Base-by-base conservation (phyloP, 2,888 invertebrate species). In the Scelioninae gen. 1 region DNA sequence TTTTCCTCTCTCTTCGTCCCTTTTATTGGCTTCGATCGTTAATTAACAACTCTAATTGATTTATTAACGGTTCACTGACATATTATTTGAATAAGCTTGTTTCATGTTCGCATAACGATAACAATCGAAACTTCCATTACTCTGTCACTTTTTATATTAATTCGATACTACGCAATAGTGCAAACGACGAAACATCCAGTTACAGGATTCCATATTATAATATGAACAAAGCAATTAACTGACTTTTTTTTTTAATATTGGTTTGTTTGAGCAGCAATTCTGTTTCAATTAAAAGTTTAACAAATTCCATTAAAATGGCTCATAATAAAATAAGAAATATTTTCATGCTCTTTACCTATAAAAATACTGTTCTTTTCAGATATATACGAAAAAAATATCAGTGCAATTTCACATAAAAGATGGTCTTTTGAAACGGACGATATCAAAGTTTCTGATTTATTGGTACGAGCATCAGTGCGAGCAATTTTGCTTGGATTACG, bases 11-110 rank as follows among this genome's bases (percentile, higher is more conserved):
- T 23, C 23, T 23, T 23, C 23, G 4, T 23, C 23, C 23, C 23
- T 23, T 23, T 23, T 23, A 55, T 49, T 63, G 58, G 40, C 43
- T 69, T 10, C 47, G 23, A 69, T 68, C 74, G 69, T 80, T 80
- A 80, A 75, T 80, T 80, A 80, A 75, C 74, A 69, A 62, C 60
- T 68, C 66, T 74, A 68, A 80, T 80, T 80, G 74, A 68, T 75
- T 80, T 74, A 74, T 69, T 80, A 68, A 56, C 49, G 56, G 74
- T 43, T 68, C 68, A 74, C 68, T 68, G 74, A 62, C 60, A 29
- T 68, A 56, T 74, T 74, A 68, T 68, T 62, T 62, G 62, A 69
- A 62, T 72, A 58, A 63, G 31, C 60, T 51, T 65, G 78, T 69
- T 65, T 71, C 58, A n/a, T 10, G 31, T 58, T 60, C 11, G 40